Evolutionary conservation across 2,797 vertebrate species (phyloP), one percentile per base, ranked within the genome.

Genomic region (Sciurus carolinensis): DNA sequence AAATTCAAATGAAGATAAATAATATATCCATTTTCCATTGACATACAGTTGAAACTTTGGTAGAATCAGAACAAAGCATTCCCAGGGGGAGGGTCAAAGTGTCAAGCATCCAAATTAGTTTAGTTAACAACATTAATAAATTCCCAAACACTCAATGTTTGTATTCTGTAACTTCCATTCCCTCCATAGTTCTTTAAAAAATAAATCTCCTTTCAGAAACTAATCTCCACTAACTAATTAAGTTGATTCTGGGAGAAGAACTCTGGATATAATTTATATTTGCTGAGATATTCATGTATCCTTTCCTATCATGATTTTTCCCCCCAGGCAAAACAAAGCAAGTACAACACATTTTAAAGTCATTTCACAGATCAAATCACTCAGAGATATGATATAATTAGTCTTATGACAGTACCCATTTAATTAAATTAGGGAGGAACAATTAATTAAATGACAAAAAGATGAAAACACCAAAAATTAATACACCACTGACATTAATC

Each of bases 391-490:
- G 95, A 97, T 94, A 97, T 96, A 97, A 97, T 97, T 97, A 97
- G 96, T 94, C 89, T 95, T 97, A 95, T 75, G 95, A 95, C 93
- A 97, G 91, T 91, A 71, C 5, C 11, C 30, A 77, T 82, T 97
- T 97, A 95, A 98, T 96, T 96, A 98, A 98, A 97, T 98, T 98
- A 98, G 87, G 87, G 94, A 95, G 50, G 77, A 97, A 79, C 22
- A 4, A 97, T 97, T 96, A 95, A 96, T 97, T 98, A 96, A 76
- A 95, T 82, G 92, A 76, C 97, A 98, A 96, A 97, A 97, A 79
- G 90, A 97, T 94, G 79, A 85, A 64, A 96, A 95, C 87, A 96
- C 88, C 97, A 98, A 94, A 96, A 97, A 96, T 80, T 94, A 95
- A 95, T 91, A 97, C 96, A 90, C 28, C 1, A 3, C 59, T 97